Evolutionary conservation across 2,888 invertebrate species (phyloP), one percentile per base, ranked within the genome.

Genomic region (Lymantria dispar): DNA sequence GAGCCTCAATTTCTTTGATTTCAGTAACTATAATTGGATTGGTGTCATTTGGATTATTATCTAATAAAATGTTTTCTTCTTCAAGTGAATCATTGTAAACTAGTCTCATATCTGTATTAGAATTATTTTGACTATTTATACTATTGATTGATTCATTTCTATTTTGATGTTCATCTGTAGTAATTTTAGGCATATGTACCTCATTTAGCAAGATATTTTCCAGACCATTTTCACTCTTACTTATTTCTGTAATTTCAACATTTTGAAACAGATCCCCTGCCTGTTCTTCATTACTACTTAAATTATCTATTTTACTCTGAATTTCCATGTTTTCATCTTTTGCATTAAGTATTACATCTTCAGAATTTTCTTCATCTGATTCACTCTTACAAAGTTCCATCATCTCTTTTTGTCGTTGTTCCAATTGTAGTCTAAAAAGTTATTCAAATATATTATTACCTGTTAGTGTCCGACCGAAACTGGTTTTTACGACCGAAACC

Each of bases 331-430:
- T 40, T 40, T 42, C 11, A 42, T 29, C 29, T 29, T n/a, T 29
- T 42, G 10, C 14, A 12, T 14, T 7, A 40, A 10, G 7, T 29
- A 29, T 2, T 49, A 12, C 33, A 43, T 44, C 33, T 12, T 38
- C 43, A 44, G 10, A 15, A 7, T 44, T 47, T 39, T 50, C 65
- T 45, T 66, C 72, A 53, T 77, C 70, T 38, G 62, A 58, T 48
- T 95, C 95, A 62, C 95, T 95, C 83, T 95, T 95, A 67, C 95
- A 97, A 71, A 96, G 94, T 67, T 94, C 92, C 67, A 94, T 93
- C 47, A 95, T 94, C 82, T 95, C 95, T 75, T 95, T 95, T 68
- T 95, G 95, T 47, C 95, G 93, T 70, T 95, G 93, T 72, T 95
- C 93, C 62, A 96, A 85, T 48, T 93, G 91, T 80, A 94, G 91